Evolutionary conservation across 23 tunicate genomes (phyloP).

Genomic region (Trididemnum miniatum): DNA sequence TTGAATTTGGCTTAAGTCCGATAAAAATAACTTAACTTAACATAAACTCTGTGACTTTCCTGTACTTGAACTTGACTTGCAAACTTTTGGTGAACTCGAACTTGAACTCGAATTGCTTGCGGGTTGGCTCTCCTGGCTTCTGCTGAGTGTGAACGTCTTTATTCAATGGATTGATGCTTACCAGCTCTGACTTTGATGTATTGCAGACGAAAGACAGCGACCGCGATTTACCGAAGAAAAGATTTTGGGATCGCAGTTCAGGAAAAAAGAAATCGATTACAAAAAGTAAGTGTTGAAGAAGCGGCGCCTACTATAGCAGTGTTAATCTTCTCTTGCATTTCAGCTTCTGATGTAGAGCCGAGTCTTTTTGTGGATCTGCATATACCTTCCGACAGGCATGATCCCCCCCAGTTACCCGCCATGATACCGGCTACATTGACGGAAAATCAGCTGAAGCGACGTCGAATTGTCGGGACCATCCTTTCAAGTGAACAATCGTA

Average conservation of each 20-base stretch:
- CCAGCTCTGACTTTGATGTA: no score
- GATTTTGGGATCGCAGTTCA: slow-evolving; percentile 68
- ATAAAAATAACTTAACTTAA: no score
- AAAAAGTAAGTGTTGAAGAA: slow-evolving; percentile 49
- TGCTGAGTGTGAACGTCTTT: no score
- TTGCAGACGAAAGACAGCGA: not conserved
- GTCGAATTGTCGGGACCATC: slow-evolving; percentile 79
- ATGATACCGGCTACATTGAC: slow-evolving; percentile 38
- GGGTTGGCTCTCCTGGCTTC: no score
- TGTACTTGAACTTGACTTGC: no score
- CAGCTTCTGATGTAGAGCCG: slow-evolving; percentile 47
- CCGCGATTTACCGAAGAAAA: slow-evolving; percentile 21
- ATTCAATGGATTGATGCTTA: no score
- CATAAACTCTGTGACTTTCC: no score
- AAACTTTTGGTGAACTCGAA: no score
- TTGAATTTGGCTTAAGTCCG: no score
- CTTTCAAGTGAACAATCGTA: slow-evolving; percentile 85
- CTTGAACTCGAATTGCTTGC: no score
- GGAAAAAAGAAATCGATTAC: slow-evolving; percentile 35
- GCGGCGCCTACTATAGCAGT: no score
- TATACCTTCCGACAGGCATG: slow-evolving; percentile 30
- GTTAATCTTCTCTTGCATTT: no score
- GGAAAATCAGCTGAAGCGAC: slow-evolving; percentile 54
- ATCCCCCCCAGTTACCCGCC: slow-evolving; percentile 50
- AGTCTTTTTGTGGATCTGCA: slow-evolving; percentile 43